Base-by-base conservation (phyloP, 2,888 invertebrate species). In the Macrostomum cliftonense region DNA sequence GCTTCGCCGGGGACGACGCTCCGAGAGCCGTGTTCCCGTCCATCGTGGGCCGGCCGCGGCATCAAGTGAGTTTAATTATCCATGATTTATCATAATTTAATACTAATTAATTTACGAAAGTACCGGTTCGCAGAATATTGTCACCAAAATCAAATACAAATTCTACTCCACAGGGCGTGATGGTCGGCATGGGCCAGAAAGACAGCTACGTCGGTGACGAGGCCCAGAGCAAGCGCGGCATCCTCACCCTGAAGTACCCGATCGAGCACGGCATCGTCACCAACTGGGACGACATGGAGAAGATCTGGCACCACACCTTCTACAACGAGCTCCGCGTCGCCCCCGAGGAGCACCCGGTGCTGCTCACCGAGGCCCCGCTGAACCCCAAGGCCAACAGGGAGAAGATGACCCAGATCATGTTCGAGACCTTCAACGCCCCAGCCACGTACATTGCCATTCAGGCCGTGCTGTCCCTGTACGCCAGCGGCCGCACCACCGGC, bases 151-250 rank as follows among this genome's bases (percentile, higher is more conserved):
- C n/a, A n/a, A n/a, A n/a, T n/a, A n/a, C n/a, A n/a, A n/a, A n/a
- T 28, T 9, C 28, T 9, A 28, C 4, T 9, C 40, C 20, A 9
- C 74, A 77, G 60, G 73, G 73, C 63, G 72, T 74, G 54, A 89
- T 88, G 89, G 88, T 89, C 64, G 89, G 88, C 71, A 89, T 89
- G 88, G 88, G 88, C 61, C 87, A 89, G 75, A 89, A 89, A 74
- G 88, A 89, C 76, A 83, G 82, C 58, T 89, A 89, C 73, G 88
- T 89, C 51, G 89, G 88, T 53, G 89, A 89, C 71, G 89, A 89
- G 75, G 89, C 89, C 65, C 88, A 89, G 74, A 83, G 83, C 76
- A 89, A 75, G 63, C 62, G 74, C 61, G 74, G 74, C 63, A 71
- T 74, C 62, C 68, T 75, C 47, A 73, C 73, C 51, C 63, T 75